Conservation (phyloP, 2,113 vertebrate genomes). For the Heterotilapia buettikoferi region DNA sequence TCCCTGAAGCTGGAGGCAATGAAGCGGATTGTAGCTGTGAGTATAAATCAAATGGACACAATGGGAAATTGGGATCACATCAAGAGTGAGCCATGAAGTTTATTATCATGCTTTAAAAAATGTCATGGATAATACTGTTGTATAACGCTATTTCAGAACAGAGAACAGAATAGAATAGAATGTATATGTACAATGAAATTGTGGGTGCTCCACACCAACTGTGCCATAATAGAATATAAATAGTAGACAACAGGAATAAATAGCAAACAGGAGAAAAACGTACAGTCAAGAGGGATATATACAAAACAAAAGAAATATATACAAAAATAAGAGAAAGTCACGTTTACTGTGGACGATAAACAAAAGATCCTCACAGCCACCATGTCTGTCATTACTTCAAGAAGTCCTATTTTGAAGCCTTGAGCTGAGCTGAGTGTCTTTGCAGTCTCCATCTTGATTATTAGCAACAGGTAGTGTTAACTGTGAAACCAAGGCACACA, state of each 20-base stretch:
- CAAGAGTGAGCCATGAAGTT: not conserved
- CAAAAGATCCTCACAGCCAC: not conserved
- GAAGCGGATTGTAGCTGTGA: constrained; percentile 97
- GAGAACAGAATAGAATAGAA: not conserved
- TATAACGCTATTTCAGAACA: not conserved
- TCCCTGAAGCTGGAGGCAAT: constrained; percentile 97
- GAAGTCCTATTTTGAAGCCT: not conserved
- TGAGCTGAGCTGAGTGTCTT: not conserved
- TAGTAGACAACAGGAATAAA: not conserved
- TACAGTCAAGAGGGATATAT: not conserved
- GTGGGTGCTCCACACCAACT: not conserved
- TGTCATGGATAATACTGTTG: not conserved
- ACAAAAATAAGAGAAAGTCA: not conserved
- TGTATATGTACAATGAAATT: not conserved
- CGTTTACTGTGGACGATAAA: not conserved
- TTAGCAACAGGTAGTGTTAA: not conserved
- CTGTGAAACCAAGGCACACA: not conserved
- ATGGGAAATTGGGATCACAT: not conserved
- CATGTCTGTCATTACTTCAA: not conserved
- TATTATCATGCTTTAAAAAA: not conserved
- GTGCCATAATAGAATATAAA: not conserved
- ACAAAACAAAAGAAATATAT: not conserved
- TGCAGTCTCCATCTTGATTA: not conserved
- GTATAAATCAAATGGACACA: constrained; percentile 36
- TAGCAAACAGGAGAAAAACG: not conserved